Base-by-base conservation (phyloP, 2,888 invertebrate genomes). In the Molorchus minor region DNA sequence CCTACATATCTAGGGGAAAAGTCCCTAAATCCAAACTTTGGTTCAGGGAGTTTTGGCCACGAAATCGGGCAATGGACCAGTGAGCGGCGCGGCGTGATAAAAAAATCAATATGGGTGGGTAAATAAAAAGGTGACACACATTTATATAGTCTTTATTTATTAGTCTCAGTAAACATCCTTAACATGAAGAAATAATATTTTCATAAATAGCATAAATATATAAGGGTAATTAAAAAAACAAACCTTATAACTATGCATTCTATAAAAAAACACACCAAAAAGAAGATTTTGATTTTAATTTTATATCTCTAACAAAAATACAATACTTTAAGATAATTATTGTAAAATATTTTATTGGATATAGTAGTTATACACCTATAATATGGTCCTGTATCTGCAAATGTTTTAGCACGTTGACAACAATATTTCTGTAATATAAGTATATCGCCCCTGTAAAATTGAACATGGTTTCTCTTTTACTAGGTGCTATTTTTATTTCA, bases 151-250 rank as follows among this genome's bases (percentile, higher is more conserved):
- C 49, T 61, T 61, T 61, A 61, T 61, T 56, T 54, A 21, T 65
- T 59, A 63, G n/a, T n/a, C 67, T 67, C 55, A 67, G 61, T 66
- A 64, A 68, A 69, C 66, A 68, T 65, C 61, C 61, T 64, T 68
- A 68, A 67, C 62, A 67, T 67, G 68, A 62, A 66, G 67, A 62
- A 63, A 68, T 59, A 61, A 64, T 64, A 64, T 56, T 52, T n/a
- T 30, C 55, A 53, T 55, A 62, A 57, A 54, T 61, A 61, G 61
- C 56, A 61, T 61, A 44, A 61, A 61, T 61, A 60, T 51, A 58
- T 33, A 33, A 33, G 55, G 54, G 52, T 58, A 36, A 58, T 58
- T n/a, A n/a, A 38, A 58, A 56, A 58, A 52, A 61, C 61, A 56
- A 51, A 40, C 57, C 53, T 53, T 45, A 47, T 64, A 64, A n/a